Conservation (phyloP, 1,140 invertebrate species). For the Trachelipus rathkii region DNA sequence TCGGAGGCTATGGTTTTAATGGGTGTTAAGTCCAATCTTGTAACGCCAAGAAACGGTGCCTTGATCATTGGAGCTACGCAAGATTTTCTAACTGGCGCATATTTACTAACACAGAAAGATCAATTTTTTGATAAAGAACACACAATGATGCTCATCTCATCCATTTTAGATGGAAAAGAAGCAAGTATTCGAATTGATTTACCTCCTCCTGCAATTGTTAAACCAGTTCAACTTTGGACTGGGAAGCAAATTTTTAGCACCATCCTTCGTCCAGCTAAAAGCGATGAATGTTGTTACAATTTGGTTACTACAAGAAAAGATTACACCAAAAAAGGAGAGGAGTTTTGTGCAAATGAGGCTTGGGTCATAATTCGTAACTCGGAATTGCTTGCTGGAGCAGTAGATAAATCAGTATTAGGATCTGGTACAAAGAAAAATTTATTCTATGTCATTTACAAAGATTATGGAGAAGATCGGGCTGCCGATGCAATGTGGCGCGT, state of each 20-base stretch:
- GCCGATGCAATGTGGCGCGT: slow-evolving; percentile 89
- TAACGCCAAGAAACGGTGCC: slow-evolving; percentile 96
- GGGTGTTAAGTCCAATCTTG: slow-evolving; percentile 72
- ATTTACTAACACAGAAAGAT: slow-evolving; percentile 91
- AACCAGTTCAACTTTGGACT: slow-evolving; percentile 84
- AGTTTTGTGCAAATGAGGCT: slow-evolving; percentile 64
- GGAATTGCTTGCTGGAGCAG: slow-evolving; percentile 77
- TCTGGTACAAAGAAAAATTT: slow-evolving; percentile 94
- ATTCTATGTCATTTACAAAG: slow-evolving; percentile 89
- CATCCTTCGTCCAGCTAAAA: slow-evolving; percentile 77
- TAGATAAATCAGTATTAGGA: slow-evolving; percentile 66
- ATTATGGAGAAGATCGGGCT: slow-evolving; percentile 84
- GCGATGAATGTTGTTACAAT: slow-evolving; percentile 75
- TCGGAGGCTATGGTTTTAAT: slow-evolving; percentile 93
- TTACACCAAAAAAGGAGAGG: slow-evolving; percentile 65
- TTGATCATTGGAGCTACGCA: slow-evolving; percentile 96
- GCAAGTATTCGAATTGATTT: slow-evolving; percentile 67
- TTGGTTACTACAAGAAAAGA: slow-evolving; percentile 86
- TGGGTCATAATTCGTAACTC: slow-evolving; percentile 93
- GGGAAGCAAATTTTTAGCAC: slow-evolving; percentile 94
- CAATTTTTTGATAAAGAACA: slow-evolving; percentile 79
- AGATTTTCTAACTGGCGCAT: slow-evolving; percentile 95
- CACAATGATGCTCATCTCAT: slow-evolving; percentile 62
- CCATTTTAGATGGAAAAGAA: slow-evolving; percentile 72
- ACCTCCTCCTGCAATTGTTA: slow-evolving; percentile 86